Conservation (phyloP, 1,140 invertebrate genomes). For the Temnothorax nylanderi region DNA sequence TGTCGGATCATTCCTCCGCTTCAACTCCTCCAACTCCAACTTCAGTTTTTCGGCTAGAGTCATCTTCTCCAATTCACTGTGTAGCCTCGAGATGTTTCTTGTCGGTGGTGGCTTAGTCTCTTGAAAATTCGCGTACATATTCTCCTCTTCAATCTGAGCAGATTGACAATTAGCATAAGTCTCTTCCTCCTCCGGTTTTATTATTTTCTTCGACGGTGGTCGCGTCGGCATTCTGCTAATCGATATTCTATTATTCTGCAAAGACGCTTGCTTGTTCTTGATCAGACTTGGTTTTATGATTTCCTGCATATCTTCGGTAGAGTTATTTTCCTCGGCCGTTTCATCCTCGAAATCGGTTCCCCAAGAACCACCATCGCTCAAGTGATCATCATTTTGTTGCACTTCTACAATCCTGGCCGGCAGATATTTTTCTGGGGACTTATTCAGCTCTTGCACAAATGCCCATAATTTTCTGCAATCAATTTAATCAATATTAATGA, state of each 20-base stretch:
- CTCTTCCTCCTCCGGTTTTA: conserved; percentile 65
- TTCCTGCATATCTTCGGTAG: background rate
- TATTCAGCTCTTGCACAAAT: conserved; percentile 80
- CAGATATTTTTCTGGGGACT: conserved; percentile 77
- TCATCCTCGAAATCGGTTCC: conserved; percentile 82
- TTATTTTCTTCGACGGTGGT: background rate
- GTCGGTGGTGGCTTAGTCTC: background rate
- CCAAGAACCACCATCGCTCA: conserved; percentile 80
- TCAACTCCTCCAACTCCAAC: conserved; percentile 75
- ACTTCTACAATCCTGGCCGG: conserved; percentile 47
- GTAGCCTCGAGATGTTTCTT: conserved; percentile 67
- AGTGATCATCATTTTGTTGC: conserved; percentile 64
- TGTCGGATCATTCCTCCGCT: conserved; percentile 54
- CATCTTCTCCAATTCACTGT: conserved; percentile 55
- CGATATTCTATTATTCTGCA: background rate
- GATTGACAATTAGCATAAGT: conserved; percentile 79
- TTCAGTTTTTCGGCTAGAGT: conserved; percentile 75
- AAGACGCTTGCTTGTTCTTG: background rate
- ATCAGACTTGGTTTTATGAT: background rate
- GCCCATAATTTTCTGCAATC: conserved; percentile 77
- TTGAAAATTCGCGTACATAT: conserved; percentile 76
- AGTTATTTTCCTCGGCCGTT: conserved; percentile 65
- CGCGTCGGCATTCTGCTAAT: background rate
- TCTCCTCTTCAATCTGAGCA: conserved; percentile 62
- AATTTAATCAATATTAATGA: background rate